Percentiles rank a stretch among this genome's conserved stretches.
phyloP scores from a whole-genome alignment of 1,140 invertebrate species.

The Atopsyche davidsoni region DNA sequence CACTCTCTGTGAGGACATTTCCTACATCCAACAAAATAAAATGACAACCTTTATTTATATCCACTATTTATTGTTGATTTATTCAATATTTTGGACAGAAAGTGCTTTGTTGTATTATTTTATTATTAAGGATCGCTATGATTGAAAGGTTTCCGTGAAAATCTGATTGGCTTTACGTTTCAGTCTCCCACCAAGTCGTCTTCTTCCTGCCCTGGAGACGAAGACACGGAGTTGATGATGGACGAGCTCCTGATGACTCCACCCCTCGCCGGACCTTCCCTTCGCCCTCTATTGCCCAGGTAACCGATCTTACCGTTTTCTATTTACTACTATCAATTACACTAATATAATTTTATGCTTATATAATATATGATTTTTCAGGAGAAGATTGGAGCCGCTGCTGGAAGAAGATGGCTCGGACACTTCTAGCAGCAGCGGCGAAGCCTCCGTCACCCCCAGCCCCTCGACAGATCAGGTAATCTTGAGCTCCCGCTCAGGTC shows the following conservation, averaged over 20 bases:
- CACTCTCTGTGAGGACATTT: conserved; percentile 51
- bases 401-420: conserved; percentile 61
- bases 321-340: not conserved
- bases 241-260: conserved; percentile 64
- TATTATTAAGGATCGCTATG: no score
- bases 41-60: no score
- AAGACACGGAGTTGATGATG: conserved; percentile 66
- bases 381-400: conserved; percentile 58
- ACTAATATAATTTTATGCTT: not conserved
- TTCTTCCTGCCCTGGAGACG: conserved; percentile 57
- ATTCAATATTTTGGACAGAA: no score
- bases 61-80: no score
- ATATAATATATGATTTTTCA: conserved; percentile 35
- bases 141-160: no score
- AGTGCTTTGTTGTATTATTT: no score
- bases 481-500: no score
- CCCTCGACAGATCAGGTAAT: conserved; percentile 53
- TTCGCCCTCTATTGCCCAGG: conserved; percentile 58
- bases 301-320: conserved; percentile 33
- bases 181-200: conserved; percentile 59
- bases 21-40: no score
- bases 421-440: conserved; percentile 36
- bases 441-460: conserved; percentile 37
- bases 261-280: conserved; percentile 58
- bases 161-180: conserved; percentile 8